Evolutionary conservation across 2,113 vertebrate species (phyloP).

Genomic region (Lontra canadensis): DNA sequence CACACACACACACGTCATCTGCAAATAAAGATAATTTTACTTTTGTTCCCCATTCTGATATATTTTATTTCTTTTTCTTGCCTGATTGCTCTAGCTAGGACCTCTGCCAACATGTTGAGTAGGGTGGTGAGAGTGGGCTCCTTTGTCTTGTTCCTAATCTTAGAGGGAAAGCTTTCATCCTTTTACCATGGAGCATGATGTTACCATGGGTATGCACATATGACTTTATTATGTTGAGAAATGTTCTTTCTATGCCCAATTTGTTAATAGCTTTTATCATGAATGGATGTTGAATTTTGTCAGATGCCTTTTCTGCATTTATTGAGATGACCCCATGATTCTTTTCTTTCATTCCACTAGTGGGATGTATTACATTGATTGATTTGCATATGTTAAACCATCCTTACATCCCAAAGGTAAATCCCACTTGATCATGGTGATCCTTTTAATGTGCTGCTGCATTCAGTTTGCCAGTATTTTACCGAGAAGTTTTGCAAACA

Average conservation of each 20-base stretch:
- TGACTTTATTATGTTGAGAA: not conserved
- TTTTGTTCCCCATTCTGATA: not conserved
- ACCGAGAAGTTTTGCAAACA: not conserved
- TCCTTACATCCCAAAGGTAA: not conserved
- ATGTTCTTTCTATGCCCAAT: not conserved
- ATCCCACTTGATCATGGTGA: not conserved
- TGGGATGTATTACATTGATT: not conserved
- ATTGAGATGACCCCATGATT: not conserved
- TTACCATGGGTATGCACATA: not conserved
- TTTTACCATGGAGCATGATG: not conserved
- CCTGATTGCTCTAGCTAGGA: not conserved
- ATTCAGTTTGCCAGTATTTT: not conserved
- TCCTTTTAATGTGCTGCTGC: not conserved
- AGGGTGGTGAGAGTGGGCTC: not conserved
- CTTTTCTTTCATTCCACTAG: not conserved
- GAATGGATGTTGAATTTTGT: not conserved
- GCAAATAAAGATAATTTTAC: not conserved
- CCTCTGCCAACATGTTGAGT: not conserved
- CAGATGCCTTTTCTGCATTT: not conserved
- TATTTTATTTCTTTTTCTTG: not conserved
- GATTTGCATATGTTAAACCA: not conserved
- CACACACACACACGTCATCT: not conserved
- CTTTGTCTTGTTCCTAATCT: not conserved
- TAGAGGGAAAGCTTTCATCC: not conserved
- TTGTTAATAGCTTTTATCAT: not conserved